Evolutionary conservation across 1,140 invertebrate species (phyloP).

Genomic region (Anthonomus grandis): DNA sequence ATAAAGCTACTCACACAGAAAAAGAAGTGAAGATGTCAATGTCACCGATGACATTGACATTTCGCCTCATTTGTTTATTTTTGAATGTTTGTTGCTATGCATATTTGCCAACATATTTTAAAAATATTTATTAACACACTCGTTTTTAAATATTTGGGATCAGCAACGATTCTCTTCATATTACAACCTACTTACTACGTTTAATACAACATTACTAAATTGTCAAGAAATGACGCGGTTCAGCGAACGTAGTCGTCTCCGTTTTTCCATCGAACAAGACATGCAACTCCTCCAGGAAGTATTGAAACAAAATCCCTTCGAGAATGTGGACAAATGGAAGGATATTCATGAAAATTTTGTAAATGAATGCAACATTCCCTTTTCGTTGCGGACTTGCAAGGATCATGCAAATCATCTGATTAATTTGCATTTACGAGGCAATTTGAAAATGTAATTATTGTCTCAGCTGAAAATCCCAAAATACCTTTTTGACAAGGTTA

Average conservation of each 20-base stretch:
- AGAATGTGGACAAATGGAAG: conserved; percentile 15
- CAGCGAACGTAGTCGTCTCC: conserved; percentile 7
- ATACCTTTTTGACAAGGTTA: background rate
- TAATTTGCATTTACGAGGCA: conserved; percentile 14
- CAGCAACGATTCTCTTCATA: too few relatives aligned
- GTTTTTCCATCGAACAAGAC: conserved; percentile 22
- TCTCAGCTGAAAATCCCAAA: background rate
- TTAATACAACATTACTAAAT: too few relatives aligned
- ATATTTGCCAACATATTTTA: too few relatives aligned
- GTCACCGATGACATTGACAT: too few relatives aligned
- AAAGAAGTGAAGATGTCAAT: too few relatives aligned
- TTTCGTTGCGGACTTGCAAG: conserved; percentile 22
- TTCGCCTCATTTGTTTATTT: too few relatives aligned
- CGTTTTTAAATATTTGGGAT: too few relatives aligned
- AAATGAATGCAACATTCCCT: conserved; percentile 18
- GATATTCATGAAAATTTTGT: conserved; percentile 25
- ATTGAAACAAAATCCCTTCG: conserved; percentile 18
- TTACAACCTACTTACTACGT: too few relatives aligned
- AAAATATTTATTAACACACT: too few relatives aligned
- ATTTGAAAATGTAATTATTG: conserved; percentile 16
- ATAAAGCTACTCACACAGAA: too few relatives aligned
- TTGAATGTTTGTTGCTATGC: too few relatives aligned
- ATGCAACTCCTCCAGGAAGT: conserved; percentile 18
- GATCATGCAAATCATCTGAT: conserved; percentile 21
- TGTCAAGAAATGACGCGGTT: too few relatives aligned